Evolutionary conservation across 2,113 vertebrate genomes (phyloP).

Genomic region (Petromus typicus): DNA sequence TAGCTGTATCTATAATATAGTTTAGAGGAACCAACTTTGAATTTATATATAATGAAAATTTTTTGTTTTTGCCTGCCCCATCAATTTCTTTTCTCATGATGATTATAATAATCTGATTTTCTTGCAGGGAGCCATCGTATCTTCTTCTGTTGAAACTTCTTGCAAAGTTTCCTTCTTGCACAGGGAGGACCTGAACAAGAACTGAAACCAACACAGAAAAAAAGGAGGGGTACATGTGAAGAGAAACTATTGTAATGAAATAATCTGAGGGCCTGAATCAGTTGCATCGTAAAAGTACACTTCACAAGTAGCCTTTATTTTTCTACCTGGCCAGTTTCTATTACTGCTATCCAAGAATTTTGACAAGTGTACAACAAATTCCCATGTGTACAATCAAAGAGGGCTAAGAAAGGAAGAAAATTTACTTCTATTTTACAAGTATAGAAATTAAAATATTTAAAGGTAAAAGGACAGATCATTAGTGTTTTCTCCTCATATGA

Average conservation of each 20-base stretch:
- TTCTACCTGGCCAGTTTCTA: constrained; percentile 46
- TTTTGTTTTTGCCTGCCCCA: neutral
- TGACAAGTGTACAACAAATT: constrained; percentile 42
- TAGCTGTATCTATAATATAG: neutral
- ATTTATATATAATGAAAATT: neutral
- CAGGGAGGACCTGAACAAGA: neutral
- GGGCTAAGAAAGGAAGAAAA: constrained; percentile 1
- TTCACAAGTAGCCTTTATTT: constrained; percentile 60
- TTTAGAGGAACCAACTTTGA: neutral
- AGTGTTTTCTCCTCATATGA: neutral
- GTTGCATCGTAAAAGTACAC: neutral
- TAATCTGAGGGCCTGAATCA: neutral
- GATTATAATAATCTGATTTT: neutral
- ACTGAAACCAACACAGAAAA: neutral
- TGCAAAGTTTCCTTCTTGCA: neutral
- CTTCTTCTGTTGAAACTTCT: neutral
- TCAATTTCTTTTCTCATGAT: neutral
- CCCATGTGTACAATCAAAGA: neutral
- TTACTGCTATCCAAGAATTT: constrained; percentile 15
- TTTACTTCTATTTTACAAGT: constrained; percentile 30
- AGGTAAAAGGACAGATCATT: neutral
- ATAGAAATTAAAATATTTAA: constrained; percentile 32
- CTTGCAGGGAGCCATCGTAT: neutral
- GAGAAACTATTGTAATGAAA: neutral
- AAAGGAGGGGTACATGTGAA: neutral